Evolutionary conservation across 2,888 invertebrate genomes (phyloP).

Genomic region (Horisme vitalbata): DNA sequence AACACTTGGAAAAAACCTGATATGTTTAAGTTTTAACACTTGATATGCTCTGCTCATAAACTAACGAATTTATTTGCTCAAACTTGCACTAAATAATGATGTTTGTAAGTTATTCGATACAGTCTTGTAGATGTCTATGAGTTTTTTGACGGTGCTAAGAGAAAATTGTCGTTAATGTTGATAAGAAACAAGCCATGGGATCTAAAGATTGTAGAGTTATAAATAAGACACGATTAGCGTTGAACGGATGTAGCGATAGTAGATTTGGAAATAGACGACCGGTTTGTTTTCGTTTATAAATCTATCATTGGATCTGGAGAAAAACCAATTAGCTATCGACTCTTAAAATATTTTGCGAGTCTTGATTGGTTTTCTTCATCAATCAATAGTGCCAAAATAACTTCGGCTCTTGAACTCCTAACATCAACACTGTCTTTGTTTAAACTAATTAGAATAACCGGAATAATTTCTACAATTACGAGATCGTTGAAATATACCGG

Average conservation of each 20-base stretch:
- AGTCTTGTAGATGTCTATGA: conserved; percentile 6
- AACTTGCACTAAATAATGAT: neutral
- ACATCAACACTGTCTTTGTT: conserved; percentile 22
- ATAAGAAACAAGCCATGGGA: conserved; percentile 5
- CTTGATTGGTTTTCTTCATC: neutral
- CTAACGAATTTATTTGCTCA: conserved; percentile 41
- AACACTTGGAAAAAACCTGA: conserved; percentile 41
- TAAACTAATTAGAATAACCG: conserved; percentile 22
- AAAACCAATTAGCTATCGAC: conserved; percentile 1
- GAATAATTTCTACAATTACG: conserved; percentile 16
- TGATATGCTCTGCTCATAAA: conserved; percentile 56
- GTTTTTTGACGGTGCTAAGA: conserved; percentile 1
- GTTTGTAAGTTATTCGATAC: neutral
- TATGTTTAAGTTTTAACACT: conserved; percentile 52
- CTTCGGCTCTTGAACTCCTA: neutral
- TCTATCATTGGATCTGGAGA: conserved; percentile 5
- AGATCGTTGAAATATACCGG: neutral
- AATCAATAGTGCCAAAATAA: neutral
- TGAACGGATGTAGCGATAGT: conserved; percentile 7
- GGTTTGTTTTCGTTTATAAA: conserved; percentile 15
- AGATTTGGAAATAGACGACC: neutral
- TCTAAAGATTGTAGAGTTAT: conserved; percentile 1
- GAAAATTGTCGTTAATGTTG: conserved; percentile 1
- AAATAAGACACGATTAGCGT: conserved; percentile 11
- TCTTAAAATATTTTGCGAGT: neutral